phyloP scores from a whole-genome alignment of 2,888 invertebrate species.

The Scaptomyza reducta region DNA sequence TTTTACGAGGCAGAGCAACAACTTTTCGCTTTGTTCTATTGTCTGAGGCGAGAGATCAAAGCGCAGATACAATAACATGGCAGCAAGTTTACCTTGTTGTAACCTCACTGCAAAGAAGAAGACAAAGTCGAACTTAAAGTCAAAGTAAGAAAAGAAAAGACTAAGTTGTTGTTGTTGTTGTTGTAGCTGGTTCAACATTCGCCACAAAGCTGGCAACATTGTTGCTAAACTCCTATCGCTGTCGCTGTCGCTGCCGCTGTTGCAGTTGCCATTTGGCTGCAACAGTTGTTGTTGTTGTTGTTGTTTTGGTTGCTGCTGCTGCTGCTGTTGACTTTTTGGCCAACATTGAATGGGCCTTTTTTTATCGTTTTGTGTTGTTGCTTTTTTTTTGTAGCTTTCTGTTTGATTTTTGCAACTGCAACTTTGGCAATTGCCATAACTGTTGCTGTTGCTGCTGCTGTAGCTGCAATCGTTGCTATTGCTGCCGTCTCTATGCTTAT shows the following conservation, averaged over 20 bases:
- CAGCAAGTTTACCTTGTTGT: constrained; percentile 79
- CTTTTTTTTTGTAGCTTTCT: constrained; percentile 50
- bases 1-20: constrained; percentile 51
- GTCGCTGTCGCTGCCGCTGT: constrained; percentile 20
- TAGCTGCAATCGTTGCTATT: constrained; percentile 22
- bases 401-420: constrained; percentile 75
- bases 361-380: constrained; percentile 2
- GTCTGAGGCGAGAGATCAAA: constrained; percentile 72
- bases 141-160: constrained; percentile 22
- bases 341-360: constrained; percentile 59
- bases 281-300: constrained; percentile 41
- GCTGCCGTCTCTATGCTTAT: constrained; percentile 52
- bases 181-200: constrained; percentile 22
- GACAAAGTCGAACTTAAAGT: constrained; percentile 20
- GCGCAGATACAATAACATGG: constrained; percentile 73
- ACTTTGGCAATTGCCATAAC: constrained; percentile 72
- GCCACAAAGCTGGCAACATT: constrained; percentile 45
- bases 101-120: constrained; percentile 62
- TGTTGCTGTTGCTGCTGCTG: constrained; percentile 62
- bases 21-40: constrained; percentile 75
- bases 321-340: constrained; percentile 62
- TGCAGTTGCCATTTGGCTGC: constrained; percentile 53
- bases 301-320: constrained; percentile 32
- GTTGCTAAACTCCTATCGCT: constrained; percentile 48
- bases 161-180: constrained; percentile 18